A percentile compares a stretch with the other conserved stretches of the same genome.
These are phyloP conservation scores for Sebastes trivittatus DNA, from an alignment of 2,797 vertebrate genomes.

Conservation along the genomic window DNA sequence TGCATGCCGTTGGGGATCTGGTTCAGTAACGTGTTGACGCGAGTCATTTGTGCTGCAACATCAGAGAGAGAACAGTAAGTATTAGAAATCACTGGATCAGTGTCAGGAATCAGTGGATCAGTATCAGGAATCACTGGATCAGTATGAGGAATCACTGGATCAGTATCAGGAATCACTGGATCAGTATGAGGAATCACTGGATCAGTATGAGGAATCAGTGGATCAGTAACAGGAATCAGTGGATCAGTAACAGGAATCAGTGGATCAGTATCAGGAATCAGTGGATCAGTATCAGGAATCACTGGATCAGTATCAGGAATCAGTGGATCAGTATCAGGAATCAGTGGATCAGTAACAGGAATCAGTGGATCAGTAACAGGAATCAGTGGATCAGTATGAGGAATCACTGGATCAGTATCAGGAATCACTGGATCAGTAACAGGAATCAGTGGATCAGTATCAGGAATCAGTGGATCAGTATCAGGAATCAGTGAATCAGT, in stretches of 20 bases:
- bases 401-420: background rate
- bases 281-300: too few relatives aligned
- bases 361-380: background rate
- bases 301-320: too few relatives aligned
- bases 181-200: rapidly evolving
- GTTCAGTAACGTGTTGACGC: constrained; percentile 93
- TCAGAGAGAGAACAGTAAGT: background rate
- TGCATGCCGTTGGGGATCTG: constrained; percentile 91
- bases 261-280: too few relatives aligned
- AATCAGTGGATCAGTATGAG: background rate
- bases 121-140: too few relatives aligned
- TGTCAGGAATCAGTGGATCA: too few relatives aligned
- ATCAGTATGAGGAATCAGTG: too few relatives aligned
- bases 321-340: background rate
- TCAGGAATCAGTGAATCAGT: background rate
- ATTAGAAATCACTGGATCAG: background rate
- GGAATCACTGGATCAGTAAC: background rate
- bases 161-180: too few relatives aligned
- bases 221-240: too few relatives aligned
- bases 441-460: background rate
- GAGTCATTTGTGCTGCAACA: constrained; percentile 90
- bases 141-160: too few relatives aligned
- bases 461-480: background rate
- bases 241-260: too few relatives aligned
- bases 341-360: background rate